phyloP scores from a whole-genome alignment of 2,797 vertebrate species.

The Acanthurus leucopareius region DNA sequence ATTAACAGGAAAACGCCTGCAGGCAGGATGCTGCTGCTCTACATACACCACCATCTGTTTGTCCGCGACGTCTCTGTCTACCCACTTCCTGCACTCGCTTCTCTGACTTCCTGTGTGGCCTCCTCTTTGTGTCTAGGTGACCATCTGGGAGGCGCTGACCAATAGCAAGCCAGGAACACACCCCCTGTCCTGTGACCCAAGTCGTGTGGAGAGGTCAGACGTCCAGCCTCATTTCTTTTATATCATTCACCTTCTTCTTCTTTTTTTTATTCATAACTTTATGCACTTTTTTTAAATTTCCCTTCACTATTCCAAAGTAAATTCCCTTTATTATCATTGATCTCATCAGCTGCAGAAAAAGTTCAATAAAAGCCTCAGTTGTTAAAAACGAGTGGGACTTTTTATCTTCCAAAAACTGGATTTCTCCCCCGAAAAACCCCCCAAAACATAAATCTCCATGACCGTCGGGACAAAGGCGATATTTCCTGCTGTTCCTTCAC shows the following conservation, averaged over 20 bases:
- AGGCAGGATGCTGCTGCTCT: constrained; percentile 2
- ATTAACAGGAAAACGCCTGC: constrained; percentile 25
- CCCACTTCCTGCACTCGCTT: constrained; percentile 22
- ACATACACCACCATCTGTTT: neutral
- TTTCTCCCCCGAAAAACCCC: too few relatives aligned
- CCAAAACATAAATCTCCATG: constrained; percentile 21
- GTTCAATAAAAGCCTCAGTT: neutral
- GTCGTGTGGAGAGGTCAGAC: constrained; percentile 91
- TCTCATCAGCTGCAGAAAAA: constrained; percentile 10
- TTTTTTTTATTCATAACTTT: neutral
- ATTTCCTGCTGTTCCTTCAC: constrained; percentile 27
- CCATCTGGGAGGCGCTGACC: constrained; percentile 98
- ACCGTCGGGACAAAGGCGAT: constrained; percentile 17
- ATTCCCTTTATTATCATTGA: neutral
- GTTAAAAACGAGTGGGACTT: constrained; percentile 7
- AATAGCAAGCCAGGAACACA: constrained; percentile 97
- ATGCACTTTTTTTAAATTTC: neutral
- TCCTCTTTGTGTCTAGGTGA: constrained; percentile 86
- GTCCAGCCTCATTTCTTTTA: neutral
- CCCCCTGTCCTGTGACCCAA: constrained; percentile 89
- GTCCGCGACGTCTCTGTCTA: neutral
- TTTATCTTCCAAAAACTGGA: constrained; percentile 26
- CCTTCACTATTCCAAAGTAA: neutral
- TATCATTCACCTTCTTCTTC: neutral
- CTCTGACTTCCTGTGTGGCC: constrained; percentile 43